Evolutionary conservation across 2,113 vertebrate species (phyloP), one percentile per base, ranked within the genome.

Genomic region (Xiphophorus couchianus): DNA sequence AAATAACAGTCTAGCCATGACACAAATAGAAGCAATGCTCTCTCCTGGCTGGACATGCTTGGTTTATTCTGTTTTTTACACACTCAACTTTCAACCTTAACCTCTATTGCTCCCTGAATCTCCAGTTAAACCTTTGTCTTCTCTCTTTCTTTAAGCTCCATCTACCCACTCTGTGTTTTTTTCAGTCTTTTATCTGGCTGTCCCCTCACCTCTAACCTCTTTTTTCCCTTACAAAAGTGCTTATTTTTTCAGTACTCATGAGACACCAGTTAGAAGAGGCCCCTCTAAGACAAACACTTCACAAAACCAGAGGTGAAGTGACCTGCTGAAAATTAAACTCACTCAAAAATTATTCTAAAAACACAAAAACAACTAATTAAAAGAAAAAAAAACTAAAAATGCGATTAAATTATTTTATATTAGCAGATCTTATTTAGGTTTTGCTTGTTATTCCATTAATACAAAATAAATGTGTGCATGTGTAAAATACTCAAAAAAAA

Each of bases 1-100:
- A 88, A 82, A 88, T 88, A 90, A 87, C 84, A 82, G 74, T 81
- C 80, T 77, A 69, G 68, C 62, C 35, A 15, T 74, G 82, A 77
- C 76, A 90, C 82, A 84, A 89, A 87, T 31, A 82, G 67, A 63
- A 65, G 80, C 71, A 78, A 82, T 76, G 67, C 83, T 78, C 78
- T 86, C 77, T 76, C 80, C 84, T 25, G 66, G 76, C 77, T 84
- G 67, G 80, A 84, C 85, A 87, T 76, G 62, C 84, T 71, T 83
- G 78, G 60, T 80, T 86, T 69, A 84, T 78, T 86, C 80, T 69
- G 77, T 78, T 85, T 86, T 87, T 70, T 71, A 67, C 31, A n/a
- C 77, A 89, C 84, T 88, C 88, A 86, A 89, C 84, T 81, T 89
- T 87, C 88, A 91, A 84, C 80, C 86, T 81, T 27, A 15, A 73